Base-by-base conservation (phyloP, 2,888 invertebrate species). In the Zelleria hepariella region DNA sequence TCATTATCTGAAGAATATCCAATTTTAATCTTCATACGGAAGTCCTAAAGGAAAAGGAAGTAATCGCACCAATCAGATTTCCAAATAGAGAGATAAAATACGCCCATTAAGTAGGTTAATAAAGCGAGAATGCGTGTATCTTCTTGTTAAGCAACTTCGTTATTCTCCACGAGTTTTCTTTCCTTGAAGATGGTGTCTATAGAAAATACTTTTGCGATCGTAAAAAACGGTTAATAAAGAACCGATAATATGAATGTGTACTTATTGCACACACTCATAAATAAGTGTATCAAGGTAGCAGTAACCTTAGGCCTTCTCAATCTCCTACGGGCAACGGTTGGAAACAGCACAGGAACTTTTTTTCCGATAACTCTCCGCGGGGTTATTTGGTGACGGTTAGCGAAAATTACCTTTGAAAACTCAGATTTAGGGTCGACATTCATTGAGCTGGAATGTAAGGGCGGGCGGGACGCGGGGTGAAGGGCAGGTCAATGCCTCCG, bases 381-480 rank as follows among this genome's bases (percentile, higher is more conserved):
- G 64, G 66, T 71, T 70, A 68, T 67, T 69, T 67, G 62, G 59
- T 55, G 59, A 62, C 60, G 59, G 66, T 74, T 70, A 66, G 61
- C 64, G 65, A 73, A 78, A 75, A 77, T 70, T 72, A 70, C 66
- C 71, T 77, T 72, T 78, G 72, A 68, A 58, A 53, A 61, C 62
- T 67, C 62, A 65, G 70, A 69, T 73, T 77, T 81, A 82, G 77
- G 82, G 83, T 80, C 75, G 76, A 71, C 69, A 75, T 76, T 81
- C 70, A 75, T 66, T 63, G 63, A 65, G 62, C 59, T 60, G 61
- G 63, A 64, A 49, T 27, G 62, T 68, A 64, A 66, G 71, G 72
- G 71, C 69, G 71, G 56, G 61, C 64, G 60, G 58, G 62, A 64
- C 58, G 65, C 63, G 71, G 71, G 66, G 63, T 67, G 76, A 74